A percentile compares a stretch with the other conserved stretches of the same genome.
Evolutionary conservation across 2,113 vertebrate genomes (phyloP).

Genomic region (Prochilodus magdalenae): DNA sequence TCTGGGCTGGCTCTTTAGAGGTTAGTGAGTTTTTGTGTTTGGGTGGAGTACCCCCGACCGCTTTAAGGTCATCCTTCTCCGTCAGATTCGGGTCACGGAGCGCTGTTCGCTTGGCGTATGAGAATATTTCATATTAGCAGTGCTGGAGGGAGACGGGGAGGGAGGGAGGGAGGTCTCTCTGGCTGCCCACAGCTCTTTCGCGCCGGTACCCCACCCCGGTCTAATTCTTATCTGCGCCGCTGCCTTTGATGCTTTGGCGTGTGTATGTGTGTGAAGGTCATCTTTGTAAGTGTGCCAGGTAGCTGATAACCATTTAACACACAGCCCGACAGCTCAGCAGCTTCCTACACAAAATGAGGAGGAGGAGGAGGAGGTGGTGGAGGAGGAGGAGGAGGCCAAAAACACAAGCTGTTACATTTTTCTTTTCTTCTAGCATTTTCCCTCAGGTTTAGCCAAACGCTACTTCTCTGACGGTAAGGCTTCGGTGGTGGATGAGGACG

Average conservation of each 20-base stretch:
- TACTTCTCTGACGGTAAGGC: too few relatives aligned
- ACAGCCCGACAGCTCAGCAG: neutral
- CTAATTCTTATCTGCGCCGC: slow-evolving; percentile 30
- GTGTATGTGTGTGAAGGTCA: slow-evolving; percentile 28
- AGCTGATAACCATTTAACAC: slow-evolving; percentile 41
- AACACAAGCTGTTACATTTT: neutral
- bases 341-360: slow-evolving; percentile 2
- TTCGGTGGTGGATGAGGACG: too few relatives aligned
- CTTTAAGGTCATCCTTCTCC: neutral
- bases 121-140: neutral
- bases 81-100: neutral
- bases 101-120: neutral
- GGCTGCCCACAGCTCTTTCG: too few relatives aligned
- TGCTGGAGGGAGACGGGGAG: neutral
- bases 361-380: too few relatives aligned
- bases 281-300: slow-evolving; percentile 46
- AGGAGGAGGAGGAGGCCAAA: neutral
- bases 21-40: too few relatives aligned
- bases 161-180: too few relatives aligned
- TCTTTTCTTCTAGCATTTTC: neutral
- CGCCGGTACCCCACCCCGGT: slow-evolving; percentile 5
- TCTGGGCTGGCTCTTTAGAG: too few relatives aligned
- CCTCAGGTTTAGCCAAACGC: neutral
- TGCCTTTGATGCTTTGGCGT: slow-evolving; percentile 22
- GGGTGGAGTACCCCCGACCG: too few relatives aligned